Evolutionary conservation across 2,797 vertebrate species (phyloP).

Genomic region (Bradypus variegatus): DNA sequence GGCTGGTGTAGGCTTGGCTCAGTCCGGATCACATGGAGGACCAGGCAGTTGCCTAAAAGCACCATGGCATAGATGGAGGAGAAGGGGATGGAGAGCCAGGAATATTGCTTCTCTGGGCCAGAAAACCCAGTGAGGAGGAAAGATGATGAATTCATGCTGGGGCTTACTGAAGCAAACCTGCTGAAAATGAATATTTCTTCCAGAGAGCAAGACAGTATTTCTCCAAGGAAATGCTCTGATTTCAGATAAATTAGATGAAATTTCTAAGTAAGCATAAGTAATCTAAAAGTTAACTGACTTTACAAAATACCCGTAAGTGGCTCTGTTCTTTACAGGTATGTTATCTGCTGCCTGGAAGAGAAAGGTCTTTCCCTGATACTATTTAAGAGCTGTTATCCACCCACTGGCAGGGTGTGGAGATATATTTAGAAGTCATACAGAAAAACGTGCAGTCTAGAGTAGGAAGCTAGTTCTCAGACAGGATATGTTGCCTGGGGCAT

Average conservation of each 20-base stretch:
- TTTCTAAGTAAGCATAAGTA: not conserved
- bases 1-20: slow-evolving; percentile 33
- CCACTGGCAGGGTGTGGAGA: not conserved
- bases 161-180: not conserved
- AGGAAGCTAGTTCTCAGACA: not conserved
- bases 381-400: not conserved
- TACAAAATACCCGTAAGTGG: not conserved
- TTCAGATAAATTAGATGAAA: not conserved
- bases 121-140: slow-evolving; percentile 41
- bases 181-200: not conserved
- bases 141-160: not conserved
- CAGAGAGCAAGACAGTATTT: not conserved
- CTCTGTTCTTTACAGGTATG: not conserved
- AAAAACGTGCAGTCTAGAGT: not conserved
- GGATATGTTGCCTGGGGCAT: not conserved
- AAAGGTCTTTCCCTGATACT: not conserved
- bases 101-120: slow-evolving; percentile 6
- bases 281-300: not conserved
- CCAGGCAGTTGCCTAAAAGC: not conserved
- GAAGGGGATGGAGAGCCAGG: slow-evolving; percentile 21
- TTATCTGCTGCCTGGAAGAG: not conserved
- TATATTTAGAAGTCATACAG: not conserved
- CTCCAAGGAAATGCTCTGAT: not conserved
- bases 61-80: not conserved
- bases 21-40: not conserved